phyloP scores from a whole-genome alignment of 1,140 invertebrate species.

The Diploscapter pachys region DNA sequence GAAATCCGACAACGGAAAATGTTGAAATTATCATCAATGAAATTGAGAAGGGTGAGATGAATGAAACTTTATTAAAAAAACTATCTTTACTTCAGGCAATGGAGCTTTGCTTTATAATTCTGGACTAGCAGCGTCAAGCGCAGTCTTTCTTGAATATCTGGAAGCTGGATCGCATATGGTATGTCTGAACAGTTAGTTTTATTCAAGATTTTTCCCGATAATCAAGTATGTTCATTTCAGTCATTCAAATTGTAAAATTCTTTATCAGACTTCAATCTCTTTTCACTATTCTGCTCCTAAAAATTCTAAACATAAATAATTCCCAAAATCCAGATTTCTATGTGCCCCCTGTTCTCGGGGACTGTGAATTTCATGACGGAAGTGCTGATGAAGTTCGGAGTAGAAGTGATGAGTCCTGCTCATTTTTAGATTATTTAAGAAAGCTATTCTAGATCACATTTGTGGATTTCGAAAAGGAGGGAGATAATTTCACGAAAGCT shows the following conservation, averaged over 20 bases:
- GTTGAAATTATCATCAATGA: conserved; percentile 40
- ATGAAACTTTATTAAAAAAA: too few relatives aligned
- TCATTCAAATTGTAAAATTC: too few relatives aligned
- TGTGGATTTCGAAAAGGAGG: conserved; percentile 14
- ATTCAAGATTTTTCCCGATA: too few relatives aligned
- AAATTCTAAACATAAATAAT: too few relatives aligned
- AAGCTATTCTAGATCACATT: too few relatives aligned
- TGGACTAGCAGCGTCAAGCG: conserved; percentile 22
- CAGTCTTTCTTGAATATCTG: conserved; percentile 25
- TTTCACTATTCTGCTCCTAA: not conserved
- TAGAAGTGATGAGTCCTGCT: not conserved
- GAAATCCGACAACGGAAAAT: conserved; percentile 25
- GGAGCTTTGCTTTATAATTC: conserved; percentile 24
- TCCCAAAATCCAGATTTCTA: not conserved
- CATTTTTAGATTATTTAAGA: too few relatives aligned
- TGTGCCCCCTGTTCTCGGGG: conserved; percentile 25
- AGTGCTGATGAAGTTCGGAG: not conserved
- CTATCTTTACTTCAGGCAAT: too few relatives aligned
- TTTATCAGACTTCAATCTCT: too few relatives aligned
- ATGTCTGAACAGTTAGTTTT: too few relatives aligned
- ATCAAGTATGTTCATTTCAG: too few relatives aligned
- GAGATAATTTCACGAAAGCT: conserved; percentile 14
- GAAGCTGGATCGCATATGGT: conserved; percentile 16
- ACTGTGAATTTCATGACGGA: conserved; percentile 24
- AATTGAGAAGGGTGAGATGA: conserved; percentile 21